phyloP scores from a whole-genome alignment of 2,888 invertebrate genomes.

The Drosophila melanocephala region DNA sequence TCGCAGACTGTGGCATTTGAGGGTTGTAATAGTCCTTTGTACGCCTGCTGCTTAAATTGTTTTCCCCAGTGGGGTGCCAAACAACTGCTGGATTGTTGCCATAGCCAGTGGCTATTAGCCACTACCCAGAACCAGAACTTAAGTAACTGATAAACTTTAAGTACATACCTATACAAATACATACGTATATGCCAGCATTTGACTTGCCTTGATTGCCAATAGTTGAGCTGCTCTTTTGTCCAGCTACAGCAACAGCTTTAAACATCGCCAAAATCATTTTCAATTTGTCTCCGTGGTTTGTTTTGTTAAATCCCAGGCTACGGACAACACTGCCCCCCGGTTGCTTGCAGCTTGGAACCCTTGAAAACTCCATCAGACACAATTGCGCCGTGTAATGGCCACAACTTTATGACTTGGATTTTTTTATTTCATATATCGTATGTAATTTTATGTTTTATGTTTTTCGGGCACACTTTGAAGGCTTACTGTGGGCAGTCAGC shows the following conservation, averaged over 20 bases:
- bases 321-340: not conserved
- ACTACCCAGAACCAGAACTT: constrained; percentile 39
- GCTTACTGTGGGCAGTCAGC: constrained; percentile 35
- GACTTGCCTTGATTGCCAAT: constrained; percentile 2
- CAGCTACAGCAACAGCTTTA: constrained; percentile 4
- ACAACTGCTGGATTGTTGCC: constrained; percentile 24
- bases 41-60: constrained; percentile 61
- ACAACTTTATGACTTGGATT: constrained; percentile 73
- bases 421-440: constrained; percentile 47
- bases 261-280: constrained; percentile 38
- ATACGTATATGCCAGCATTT: not conserved
- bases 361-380: constrained; percentile 15
- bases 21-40: constrained; percentile 54
- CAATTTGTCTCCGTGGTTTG: constrained; percentile 51
- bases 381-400: constrained; percentile 47
- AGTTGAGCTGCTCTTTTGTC: not conserved
- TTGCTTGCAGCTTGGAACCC: constrained; percentile 21
- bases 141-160: constrained; percentile 48
- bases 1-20: not conserved
- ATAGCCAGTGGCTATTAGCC: constrained; percentile 68
- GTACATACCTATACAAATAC: not conserved
- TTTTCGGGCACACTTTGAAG: constrained; percentile 49
- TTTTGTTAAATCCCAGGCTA: constrained; percentile 1
- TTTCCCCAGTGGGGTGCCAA: constrained; percentile 44
- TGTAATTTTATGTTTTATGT: constrained; percentile 76